Evolutionary conservation across 2,888 invertebrate species (phyloP), one percentile per base, ranked within the genome.

Genomic region (Galeopsomyia nigrocyanea): DNA sequence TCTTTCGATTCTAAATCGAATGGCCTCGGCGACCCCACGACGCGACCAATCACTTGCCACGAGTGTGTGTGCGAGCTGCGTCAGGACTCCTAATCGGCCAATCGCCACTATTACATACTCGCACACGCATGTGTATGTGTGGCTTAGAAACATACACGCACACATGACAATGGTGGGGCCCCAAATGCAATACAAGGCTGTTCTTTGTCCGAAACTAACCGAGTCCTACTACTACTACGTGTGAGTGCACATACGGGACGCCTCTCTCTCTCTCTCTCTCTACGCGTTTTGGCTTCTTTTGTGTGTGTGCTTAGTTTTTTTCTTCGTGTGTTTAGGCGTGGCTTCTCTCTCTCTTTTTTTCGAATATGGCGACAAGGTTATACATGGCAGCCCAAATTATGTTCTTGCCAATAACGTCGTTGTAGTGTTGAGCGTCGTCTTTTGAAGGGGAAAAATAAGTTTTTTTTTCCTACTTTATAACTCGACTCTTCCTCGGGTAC

Each of bases 131-230:
- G n/a, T n/a, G n/a, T n/a, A n/a, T n/a, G 57, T 13, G 16, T 50
- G 67, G 50, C 55, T 39, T 39, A 46, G 47, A 39, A 46, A 26
- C 5, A 5, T 39, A 61, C n/a, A 39, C 21, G 7, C 39, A 51
- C 55, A 19, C 19, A 53, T 21, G 21, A 53, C 22, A 68, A 31
- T 62, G 55, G 65, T 53, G 58, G 56, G 62, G 68, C 61, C 57
- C 67, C 61, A 74, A 60, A 71, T 60, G 60, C 76, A 71, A 26
- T 79, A 83, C 83, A 85, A 85, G 85, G 85, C 84, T 83, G 83
- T 84, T 82, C 84, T 85, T 86, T 86, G 84, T 86, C 84, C 84
- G 80, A 85, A 84, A 84, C 82, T 80, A 80, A 75, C 39, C 13
- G 55, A 39, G 56, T 50, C n/a, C 16, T 53, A 26, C 26, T 26